A percentile compares a stretch with the other conserved stretches of the same genome.
These are phyloP conservation scores for Iselma pallidipennis DNA, from an alignment of 2,888 invertebrate genomes.

Conservation along the genomic window DNA sequence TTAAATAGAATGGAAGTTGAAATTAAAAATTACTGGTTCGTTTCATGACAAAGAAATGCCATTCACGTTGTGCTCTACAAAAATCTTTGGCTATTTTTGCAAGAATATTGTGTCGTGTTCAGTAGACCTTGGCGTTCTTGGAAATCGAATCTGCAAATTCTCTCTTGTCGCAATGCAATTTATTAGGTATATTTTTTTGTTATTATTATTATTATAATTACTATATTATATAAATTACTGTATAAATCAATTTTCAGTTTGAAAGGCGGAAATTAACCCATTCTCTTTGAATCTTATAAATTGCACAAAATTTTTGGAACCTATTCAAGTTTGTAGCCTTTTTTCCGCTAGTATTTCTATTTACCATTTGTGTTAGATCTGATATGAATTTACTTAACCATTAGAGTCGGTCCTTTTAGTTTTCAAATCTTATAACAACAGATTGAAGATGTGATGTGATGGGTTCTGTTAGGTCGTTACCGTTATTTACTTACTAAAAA, in stretches of 20 bases:
- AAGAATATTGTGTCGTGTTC: slow-evolving; percentile 22
- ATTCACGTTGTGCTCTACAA: background rate
- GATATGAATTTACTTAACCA: background rate
- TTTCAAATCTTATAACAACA: background rate
- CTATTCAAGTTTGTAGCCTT: background rate
- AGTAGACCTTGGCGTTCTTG: slow-evolving; percentile 20
- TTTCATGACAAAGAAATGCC: background rate
- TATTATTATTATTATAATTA: too few relatives aligned
- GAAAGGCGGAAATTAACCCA: too few relatives aligned
- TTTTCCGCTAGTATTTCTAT: background rate
- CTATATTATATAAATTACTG: too few relatives aligned
- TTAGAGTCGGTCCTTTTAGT: background rate
- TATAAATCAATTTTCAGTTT: too few relatives aligned
- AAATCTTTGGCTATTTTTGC: slow-evolving; percentile 17
- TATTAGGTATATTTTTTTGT: too few relatives aligned
- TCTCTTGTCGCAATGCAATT: background rate
- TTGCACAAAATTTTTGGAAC: too few relatives aligned
- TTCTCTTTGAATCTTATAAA: too few relatives aligned
- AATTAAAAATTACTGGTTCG: background rate
- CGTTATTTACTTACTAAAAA: background rate
- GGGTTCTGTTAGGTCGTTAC: background rate
- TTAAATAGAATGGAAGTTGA: background rate
- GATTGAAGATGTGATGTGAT: background rate
- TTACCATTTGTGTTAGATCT: background rate
- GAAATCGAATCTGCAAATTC: slow-evolving; percentile 24